Evolutionary conservation across 2,113 vertebrate species (phyloP), one percentile per base, ranked within the genome.

Genomic region (Calidris pugnax): DNA sequence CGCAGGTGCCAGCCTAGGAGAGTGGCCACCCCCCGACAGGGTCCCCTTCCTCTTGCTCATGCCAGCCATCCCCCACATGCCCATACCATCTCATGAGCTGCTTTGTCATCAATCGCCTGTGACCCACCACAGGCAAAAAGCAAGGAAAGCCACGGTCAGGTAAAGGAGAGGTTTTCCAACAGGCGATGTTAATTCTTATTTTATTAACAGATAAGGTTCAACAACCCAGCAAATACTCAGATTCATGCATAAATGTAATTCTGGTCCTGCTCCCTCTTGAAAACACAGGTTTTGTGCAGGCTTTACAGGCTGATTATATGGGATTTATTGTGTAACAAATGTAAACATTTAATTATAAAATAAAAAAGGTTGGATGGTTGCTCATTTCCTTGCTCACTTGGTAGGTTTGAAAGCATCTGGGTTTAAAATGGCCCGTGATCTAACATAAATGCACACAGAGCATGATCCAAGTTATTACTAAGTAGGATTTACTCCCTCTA

Each of bases 271-370:
- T 90, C 51, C 51, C 79, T 83, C 72, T 43, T 84, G 88, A 59
- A 96, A 86, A 94, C 23, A 47, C n/a, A 39, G 85, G 26, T 33
- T 93, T 81, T 63, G 19, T 77, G 57, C 55, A 76, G 78, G 66
- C 33, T 79, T 85, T 79, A 43, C 23, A 47, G 39, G 19, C 47
- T 88, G 85, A 83, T 95, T 86, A 56, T 48, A 51, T 21, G 21
- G 56, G 85, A 90, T 93, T 95, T 93, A 86, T 55, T 88, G 72
- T 71, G 59, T 32, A 88, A 77, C 43, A 67, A 78, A 85, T 87
- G 66, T 72, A 91, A 93, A 96, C 71, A 95, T 91, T 93, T 87
- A 90, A 95, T 93, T 89, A 87, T 37, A 87, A 95, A 95, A 78
- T 39, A 81, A 68, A 89, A 95, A 87, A 85, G 35, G 15, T 47